Evolutionary conservation across 2,113 vertebrate species (phyloP).

Genomic region (Ramphastos sulfuratus): DNA sequence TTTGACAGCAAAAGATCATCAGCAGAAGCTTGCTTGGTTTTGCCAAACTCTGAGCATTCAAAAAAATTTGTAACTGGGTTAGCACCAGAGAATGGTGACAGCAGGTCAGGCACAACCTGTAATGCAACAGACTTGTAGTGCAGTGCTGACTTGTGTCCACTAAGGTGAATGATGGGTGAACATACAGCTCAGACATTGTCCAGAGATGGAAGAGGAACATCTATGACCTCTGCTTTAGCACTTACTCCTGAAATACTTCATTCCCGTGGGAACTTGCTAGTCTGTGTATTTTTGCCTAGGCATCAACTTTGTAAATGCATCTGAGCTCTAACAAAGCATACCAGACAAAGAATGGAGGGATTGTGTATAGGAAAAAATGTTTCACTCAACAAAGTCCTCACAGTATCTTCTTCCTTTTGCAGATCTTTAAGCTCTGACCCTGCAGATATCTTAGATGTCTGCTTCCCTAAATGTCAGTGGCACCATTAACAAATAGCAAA

Average conservation of each 20-base stretch:
- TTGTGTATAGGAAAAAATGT: fast-evolving
- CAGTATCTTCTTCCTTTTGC: neutral
- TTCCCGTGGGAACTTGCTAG: neutral
- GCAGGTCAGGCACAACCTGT: fast-evolving
- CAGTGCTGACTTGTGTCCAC: neutral
- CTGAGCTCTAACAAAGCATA: neutral
- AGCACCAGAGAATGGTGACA: neutral
- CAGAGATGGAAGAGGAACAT: neutral
- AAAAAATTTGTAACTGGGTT: neutral
- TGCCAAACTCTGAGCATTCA: neutral
- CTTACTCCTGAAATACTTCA: neutral
- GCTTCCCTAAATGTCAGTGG: neutral
- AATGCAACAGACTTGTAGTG: neutral
- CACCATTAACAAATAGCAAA: neutral
- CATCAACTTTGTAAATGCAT: neutral
- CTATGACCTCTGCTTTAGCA: neutral
- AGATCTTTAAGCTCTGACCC: neutral
- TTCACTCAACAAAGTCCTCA: neutral
- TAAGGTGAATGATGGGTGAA: neutral
- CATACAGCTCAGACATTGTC: neutral
- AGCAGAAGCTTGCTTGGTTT: neutral
- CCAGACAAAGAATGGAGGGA: neutral
- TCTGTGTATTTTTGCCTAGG: neutral
- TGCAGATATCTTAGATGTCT: neutral
- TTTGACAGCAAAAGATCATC: neutral